Percentiles rank a stretch among this genome's conserved stretches.
phyloP scores from a whole-genome alignment of 1,140 invertebrate genomes.

The Steinernema khuongi region DNA sequence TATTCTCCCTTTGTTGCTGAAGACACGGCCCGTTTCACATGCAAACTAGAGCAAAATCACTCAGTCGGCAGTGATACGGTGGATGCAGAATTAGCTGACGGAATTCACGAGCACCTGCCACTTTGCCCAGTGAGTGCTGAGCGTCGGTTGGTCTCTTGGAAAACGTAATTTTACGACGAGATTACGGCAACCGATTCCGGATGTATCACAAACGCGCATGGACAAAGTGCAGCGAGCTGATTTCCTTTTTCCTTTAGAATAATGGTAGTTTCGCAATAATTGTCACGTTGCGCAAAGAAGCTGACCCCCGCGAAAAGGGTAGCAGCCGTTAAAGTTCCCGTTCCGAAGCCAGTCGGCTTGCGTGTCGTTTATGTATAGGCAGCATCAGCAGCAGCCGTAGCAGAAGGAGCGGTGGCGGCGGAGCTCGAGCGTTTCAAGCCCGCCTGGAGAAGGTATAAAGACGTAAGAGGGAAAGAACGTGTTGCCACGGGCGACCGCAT shows the following conservation, averaged over 20 bases:
- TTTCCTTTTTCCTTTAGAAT: no score
- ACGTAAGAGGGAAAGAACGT: neutral
- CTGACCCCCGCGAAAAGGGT: neutral
- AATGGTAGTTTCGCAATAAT: neutral
- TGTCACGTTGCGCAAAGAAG: neutral
- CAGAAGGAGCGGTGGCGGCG: no score
- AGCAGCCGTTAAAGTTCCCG: neutral
- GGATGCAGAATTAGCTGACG: no score
- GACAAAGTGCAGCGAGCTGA: neutral
- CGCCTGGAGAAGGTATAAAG: conserved; percentile 10
- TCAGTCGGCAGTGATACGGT: no score
- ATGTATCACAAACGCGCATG: neutral
- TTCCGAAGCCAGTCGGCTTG: neutral
- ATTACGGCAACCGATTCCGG: neutral
- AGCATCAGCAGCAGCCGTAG: no score
- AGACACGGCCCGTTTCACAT: no score
- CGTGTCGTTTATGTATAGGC: neutral
- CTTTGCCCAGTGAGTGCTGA: no score
- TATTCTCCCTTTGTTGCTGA: neutral
- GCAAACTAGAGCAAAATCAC: no score
- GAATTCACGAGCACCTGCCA: no score
- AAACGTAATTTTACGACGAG: neutral
- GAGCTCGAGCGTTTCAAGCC: no score
- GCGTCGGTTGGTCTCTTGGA: no score
- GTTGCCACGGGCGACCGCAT: conserved; percentile 16